Evolutionary conservation across 2,888 invertebrate species (phyloP).

Genomic region (Biston stratarius): DNA sequence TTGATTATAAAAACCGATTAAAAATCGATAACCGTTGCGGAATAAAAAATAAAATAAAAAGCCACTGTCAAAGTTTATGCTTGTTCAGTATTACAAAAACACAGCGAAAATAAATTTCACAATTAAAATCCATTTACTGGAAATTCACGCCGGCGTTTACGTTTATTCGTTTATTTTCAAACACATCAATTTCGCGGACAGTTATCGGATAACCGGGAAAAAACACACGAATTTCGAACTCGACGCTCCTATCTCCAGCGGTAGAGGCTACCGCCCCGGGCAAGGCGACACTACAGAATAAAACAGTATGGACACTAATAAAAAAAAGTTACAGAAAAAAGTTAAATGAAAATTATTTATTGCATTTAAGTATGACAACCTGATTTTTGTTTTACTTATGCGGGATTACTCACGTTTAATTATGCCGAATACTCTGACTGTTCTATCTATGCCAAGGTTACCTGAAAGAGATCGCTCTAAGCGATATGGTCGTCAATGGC

Average conservation of each 20-base stretch:
- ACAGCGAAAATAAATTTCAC: conserved; percentile 26
- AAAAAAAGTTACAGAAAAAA: no score
- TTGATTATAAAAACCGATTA: no score
- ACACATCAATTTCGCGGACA: conserved; percentile 32
- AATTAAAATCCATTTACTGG: conserved; percentile 36
- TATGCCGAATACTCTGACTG: no score
- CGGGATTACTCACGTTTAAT: no score
- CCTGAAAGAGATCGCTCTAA: no score
- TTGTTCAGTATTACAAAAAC: conserved; percentile 13
- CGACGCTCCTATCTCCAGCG: conserved; percentile 47
- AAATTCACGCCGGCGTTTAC: conserved; percentile 31
- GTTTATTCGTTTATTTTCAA: conserved; percentile 35
- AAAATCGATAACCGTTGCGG: not conserved
- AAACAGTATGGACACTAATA: conserved; percentile 16
- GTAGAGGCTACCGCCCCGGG: conserved; percentile 62
- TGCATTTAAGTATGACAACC: no score
- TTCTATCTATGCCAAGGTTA: no score
- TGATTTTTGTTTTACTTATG: no score
- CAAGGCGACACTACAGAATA: conserved; percentile 25
- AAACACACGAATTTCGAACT: conserved; percentile 43
- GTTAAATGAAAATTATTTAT: no score
- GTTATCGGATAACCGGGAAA: conserved; percentile 34
- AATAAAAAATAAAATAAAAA: not conserved
- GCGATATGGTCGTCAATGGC: no score
- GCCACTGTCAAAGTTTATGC: conserved; percentile 4